Base-by-base conservation (phyloP, 2,888 invertebrate species). In the Crematogaster levior region DNA sequence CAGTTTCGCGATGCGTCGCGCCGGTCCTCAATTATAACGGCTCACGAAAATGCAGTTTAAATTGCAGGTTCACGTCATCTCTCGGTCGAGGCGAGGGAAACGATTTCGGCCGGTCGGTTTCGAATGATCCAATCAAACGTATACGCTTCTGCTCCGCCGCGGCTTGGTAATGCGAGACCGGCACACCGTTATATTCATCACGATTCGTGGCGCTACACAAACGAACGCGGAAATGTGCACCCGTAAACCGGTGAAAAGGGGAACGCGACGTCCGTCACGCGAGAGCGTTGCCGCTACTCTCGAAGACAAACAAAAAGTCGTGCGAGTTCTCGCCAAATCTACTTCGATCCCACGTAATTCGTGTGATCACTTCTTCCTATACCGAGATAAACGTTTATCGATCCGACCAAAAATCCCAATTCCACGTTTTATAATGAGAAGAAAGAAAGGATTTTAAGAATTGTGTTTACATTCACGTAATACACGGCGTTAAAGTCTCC, bases 21-120 rank as follows among this genome's bases (percentile, higher is more conserved):
- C 86, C 85, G 81, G 83, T 81, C 88, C 86, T 88, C 91, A 90
- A 92, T 92, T 92, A 92, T 92, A 92, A 92, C 92, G 92, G 93
- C 91, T 92, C 92, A 91, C 90, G 92, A 93, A 93, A 93, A 93
- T 93, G 93, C 92, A 90, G 91, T 92, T 93, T 92, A 93, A 92
- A 92, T 92, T 92, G 91, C 92, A 91, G 92, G 89, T 91, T 91
- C 89, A 86, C 91, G 87, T 88, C 88, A 86, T 86, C 88, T 81
- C 66, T 58, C 73, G 73, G 82, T 68, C 85, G 87, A 77, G 86
- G 87, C 86, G 85, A 82, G 68, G 82, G 68, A 68, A 81, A 84
- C 72, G 82, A 82, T 80, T 82, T 82, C 58, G 81, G 80, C 82
- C 51, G 77, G 74, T 80, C 84, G 81, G 77, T 68, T 81, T 75